Evolutionary conservation across 2,797 vertebrate genomes (phyloP).

Genomic region (Epinephelus malabaricus): DNA sequence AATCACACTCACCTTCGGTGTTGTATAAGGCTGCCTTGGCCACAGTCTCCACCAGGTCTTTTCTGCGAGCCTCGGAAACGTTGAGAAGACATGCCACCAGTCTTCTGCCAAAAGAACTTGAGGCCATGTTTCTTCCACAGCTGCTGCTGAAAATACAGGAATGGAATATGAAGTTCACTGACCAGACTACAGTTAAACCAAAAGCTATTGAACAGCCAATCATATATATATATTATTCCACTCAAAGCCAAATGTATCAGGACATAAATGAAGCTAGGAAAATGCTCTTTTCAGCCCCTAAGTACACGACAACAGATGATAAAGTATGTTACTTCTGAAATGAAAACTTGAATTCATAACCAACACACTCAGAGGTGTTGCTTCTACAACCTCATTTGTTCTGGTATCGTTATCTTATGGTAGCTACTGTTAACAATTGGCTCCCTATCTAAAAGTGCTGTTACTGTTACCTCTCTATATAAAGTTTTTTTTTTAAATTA

Average conservation of each 20-base stretch:
- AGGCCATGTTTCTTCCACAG: conserved; percentile 68
- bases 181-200: background rate
- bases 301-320: background rate
- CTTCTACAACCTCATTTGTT: background rate
- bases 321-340: background rate
- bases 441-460: background rate
- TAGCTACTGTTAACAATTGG: background rate
- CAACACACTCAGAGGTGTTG: background rate
- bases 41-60: conserved; percentile 85
- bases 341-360: background rate
- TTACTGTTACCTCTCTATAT: background rate
- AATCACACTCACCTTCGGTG: conserved; percentile 67
- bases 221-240: background rate
- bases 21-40: conserved; percentile 84
- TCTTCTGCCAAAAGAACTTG: conserved; percentile 59
- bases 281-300: background rate
- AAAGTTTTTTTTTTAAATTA: background rate
- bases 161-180: background rate
- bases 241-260: background rate
- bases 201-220: background rate
- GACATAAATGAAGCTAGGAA: background rate
- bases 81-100: conserved; percentile 89
- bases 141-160: background rate
- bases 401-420: background rate
- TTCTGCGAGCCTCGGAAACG: conserved; percentile 88